Conservation (phyloP, 1,140 invertebrate genomes). For the Triops cancriformis region DNA sequence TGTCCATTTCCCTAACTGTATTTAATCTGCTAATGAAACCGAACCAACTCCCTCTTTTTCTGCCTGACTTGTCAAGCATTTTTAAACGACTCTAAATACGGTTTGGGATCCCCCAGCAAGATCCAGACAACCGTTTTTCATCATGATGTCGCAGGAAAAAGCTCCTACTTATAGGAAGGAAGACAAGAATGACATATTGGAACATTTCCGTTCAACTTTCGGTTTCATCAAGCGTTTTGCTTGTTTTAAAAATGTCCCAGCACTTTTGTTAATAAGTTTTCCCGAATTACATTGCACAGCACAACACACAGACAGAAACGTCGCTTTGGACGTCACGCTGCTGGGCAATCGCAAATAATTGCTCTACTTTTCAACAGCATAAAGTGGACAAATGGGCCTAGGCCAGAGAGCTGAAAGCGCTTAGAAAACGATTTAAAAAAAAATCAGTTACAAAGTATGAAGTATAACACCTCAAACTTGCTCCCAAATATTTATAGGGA, state of each 20-base stretch:
- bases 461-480: background rate
- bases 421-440: too few relatives aligned
- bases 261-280: background rate
- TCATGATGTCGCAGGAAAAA: background rate
- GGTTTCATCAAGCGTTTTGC: background rate
- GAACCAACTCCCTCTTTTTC: background rate
- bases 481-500: background rate
- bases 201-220: background rate
- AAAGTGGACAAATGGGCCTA: too few relatives aligned
- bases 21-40: background rate
- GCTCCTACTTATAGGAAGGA: background rate
- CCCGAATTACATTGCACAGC: background rate
- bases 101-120: background rate
- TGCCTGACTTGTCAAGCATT: background rate
- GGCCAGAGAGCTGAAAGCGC: too few relatives aligned
- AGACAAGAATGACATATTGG: background rate
- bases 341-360: too few relatives aligned
- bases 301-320: background rate
- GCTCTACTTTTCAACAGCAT: too few relatives aligned
- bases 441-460: too few relatives aligned
- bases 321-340: too few relatives aligned
- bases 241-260: background rate
- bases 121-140: background rate
- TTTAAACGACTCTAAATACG: background rate
- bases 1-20: background rate